Conservation (phyloP, 2,888 invertebrate species). For the Chirona hameri region DNA sequence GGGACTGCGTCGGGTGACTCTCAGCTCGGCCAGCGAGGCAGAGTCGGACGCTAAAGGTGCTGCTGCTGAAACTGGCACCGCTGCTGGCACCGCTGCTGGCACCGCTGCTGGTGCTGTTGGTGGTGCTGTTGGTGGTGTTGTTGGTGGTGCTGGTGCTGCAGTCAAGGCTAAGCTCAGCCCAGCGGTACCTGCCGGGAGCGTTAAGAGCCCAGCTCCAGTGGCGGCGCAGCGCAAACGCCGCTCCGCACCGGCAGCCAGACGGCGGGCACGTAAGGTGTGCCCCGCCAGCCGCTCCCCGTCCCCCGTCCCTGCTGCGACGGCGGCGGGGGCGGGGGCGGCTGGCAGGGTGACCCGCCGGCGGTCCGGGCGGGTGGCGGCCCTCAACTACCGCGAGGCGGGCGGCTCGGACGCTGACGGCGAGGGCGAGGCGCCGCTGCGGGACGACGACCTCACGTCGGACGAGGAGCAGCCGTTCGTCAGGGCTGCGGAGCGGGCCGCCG, state of each 20-base stretch:
- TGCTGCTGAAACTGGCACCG: not conserved
- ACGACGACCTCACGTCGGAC: not conserved
- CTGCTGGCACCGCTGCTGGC: not conserved
- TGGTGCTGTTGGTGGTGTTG: no score
- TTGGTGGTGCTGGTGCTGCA: no score
- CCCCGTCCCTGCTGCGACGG: not conserved
- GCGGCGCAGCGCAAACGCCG: not conserved
- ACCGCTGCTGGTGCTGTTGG: not conserved
- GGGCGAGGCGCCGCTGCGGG: not conserved
- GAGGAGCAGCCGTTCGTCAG: slow-evolving; percentile 9
- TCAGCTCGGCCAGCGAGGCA: slow-evolving; percentile 13
- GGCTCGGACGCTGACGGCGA: not conserved
- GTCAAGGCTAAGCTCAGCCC: no score
- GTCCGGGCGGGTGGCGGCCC: not conserved
- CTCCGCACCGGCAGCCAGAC: not conserved
- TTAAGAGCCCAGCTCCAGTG: not conserved
- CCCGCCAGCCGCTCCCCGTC: not conserved
- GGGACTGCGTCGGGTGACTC: not conserved
- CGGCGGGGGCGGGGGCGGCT: not conserved
- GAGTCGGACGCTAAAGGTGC: not conserved
- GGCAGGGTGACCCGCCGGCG: not conserved
- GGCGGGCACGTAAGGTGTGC: not conserved
- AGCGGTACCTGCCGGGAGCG: not conserved
- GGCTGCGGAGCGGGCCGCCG: not conserved
- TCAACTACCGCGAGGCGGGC: not conserved